Conservation (phyloP, 2,888 invertebrate species). For the Macrophya alboannulata region DNA sequence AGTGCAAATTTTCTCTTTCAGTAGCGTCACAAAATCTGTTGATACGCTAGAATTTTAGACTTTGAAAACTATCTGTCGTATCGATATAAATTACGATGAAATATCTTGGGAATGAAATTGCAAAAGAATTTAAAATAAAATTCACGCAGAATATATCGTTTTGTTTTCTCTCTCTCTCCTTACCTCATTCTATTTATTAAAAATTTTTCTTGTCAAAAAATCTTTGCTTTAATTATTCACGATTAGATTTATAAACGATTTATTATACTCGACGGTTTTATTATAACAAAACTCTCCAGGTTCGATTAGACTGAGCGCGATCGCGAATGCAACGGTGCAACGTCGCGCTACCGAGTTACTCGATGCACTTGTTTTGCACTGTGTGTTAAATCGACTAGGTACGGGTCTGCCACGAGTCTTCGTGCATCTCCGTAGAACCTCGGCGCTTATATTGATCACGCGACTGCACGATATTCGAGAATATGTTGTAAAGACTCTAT, state of each 20-base stretch:
- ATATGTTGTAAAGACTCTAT: constrained; percentile 71
- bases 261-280: neutral
- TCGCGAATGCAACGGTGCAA: neutral
- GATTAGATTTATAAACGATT: neutral
- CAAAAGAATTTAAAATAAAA: neutral
- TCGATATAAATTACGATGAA: neutral
- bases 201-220: neutral
- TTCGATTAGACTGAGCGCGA: neutral
- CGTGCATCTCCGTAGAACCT: constrained; percentile 74
- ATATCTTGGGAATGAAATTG: neutral
- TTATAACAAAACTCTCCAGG: neutral
- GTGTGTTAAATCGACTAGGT: constrained; percentile 47
- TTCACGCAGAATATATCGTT: neutral
- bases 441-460: constrained; percentile 78
- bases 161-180: neutral
- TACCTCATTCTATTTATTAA: neutral
- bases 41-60: neutral
- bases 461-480: constrained; percentile 75
- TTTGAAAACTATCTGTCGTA: neutral
- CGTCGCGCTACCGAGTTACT: constrained; percentile 30
- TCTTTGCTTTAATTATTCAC: neutral
- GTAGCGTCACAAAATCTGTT: neutral
- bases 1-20: constrained; percentile 56
- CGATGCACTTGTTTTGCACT: constrained; percentile 42
- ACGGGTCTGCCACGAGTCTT: constrained; percentile 66